Evolutionary conservation across 2,888 invertebrate genomes (phyloP).

Genomic region (Ctenicera cuprea): DNA sequence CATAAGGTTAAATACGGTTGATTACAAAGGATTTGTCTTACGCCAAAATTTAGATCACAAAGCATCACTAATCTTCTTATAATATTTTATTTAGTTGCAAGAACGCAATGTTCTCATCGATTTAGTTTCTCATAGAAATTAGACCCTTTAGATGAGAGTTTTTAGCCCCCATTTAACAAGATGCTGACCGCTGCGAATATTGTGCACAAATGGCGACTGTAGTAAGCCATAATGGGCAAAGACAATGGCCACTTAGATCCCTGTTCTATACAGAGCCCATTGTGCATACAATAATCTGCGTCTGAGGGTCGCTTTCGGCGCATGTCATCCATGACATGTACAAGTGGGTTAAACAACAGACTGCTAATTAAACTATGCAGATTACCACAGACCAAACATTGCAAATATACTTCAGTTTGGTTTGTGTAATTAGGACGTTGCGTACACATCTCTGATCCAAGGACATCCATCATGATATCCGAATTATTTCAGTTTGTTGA

Average conservation of each 20-base stretch:
- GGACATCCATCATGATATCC: too few relatives aligned
- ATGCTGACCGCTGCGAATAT: slow-evolving; percentile 36
- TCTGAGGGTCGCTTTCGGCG: slow-evolving; percentile 39
- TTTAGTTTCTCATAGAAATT: neutral
- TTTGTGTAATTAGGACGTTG: slow-evolving; percentile 13
- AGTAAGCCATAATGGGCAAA: slow-evolving; percentile 37
- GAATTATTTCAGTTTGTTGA: too few relatives aligned
- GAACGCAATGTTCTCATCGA: neutral
- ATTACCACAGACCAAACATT: slow-evolving; percentile 7
- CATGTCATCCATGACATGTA: slow-evolving; percentile 34
- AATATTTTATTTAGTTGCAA: neutral
- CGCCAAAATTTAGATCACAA: slow-evolving; percentile 7
- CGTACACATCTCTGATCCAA: neutral
- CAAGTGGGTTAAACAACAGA: slow-evolving; percentile 25
- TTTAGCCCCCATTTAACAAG: slow-evolving; percentile 1
- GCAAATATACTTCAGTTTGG: slow-evolving; percentile 16
- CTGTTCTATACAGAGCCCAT: slow-evolving; percentile 40
- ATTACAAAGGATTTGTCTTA: slow-evolving; percentile 5
- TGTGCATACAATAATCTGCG: slow-evolving; percentile 39
- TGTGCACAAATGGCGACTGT: slow-evolving; percentile 32
- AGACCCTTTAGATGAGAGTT: neutral
- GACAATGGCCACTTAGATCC: slow-evolving; percentile 45
- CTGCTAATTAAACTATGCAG: slow-evolving; percentile 30
- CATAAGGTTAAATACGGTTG: slow-evolving; percentile 5
- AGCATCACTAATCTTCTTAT: neutral